phyloP scores from a whole-genome alignment of 1,140 invertebrate genomes.

The Drepana arcuata region DNA sequence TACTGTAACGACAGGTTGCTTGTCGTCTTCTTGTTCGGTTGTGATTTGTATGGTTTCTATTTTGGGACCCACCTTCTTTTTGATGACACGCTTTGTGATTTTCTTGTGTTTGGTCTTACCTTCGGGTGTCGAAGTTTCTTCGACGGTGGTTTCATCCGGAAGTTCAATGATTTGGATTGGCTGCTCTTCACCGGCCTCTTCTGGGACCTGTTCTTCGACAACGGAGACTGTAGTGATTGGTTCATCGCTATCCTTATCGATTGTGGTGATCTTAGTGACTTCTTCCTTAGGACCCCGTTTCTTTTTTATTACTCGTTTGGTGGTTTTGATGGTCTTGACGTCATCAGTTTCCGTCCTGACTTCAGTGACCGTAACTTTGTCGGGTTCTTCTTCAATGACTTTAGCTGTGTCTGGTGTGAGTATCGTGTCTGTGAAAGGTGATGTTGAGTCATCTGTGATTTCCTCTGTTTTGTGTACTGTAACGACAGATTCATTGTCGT shows the following conservation, averaged over 20 bases:
- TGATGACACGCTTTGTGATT: slow-evolving; percentile 45
- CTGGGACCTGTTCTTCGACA: slow-evolving; percentile 20
- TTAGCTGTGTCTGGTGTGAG: slow-evolving; percentile 2
- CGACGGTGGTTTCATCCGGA: slow-evolving; percentile 23
- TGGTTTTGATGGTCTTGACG: slow-evolving; percentile 6
- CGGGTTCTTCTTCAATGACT: slow-evolving; percentile 46
- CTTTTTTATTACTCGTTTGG: slow-evolving; percentile 25
- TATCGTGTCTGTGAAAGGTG: slow-evolving; percentile 6
- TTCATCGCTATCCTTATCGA: neutral
- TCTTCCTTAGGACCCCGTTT: slow-evolving; percentile 4
- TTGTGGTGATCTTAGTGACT: slow-evolving; percentile 1
- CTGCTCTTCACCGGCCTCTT: neutral
- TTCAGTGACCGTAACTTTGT: slow-evolving; percentile 21
- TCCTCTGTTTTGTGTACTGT: slow-evolving; percentile 20
- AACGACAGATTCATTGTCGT: slow-evolving; percentile 20
- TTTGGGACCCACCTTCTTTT: slow-evolving; percentile 28
- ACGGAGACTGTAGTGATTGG: slow-evolving; percentile 40
- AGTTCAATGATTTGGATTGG: slow-evolving; percentile 14
- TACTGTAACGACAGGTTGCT: slow-evolving; percentile 18
- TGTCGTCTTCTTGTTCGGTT: slow-evolving; percentile 35
- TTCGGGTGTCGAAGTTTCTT: slow-evolving; percentile 33
- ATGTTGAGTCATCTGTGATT: slow-evolving; percentile 8
- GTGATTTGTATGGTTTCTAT: slow-evolving; percentile 35
- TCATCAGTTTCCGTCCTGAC: slow-evolving; percentile 14
- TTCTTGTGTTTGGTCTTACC: slow-evolving; percentile 30